Conservation (phyloP, 2,113 vertebrate genomes). For the Oreotrochilus melanogaster region DNA sequence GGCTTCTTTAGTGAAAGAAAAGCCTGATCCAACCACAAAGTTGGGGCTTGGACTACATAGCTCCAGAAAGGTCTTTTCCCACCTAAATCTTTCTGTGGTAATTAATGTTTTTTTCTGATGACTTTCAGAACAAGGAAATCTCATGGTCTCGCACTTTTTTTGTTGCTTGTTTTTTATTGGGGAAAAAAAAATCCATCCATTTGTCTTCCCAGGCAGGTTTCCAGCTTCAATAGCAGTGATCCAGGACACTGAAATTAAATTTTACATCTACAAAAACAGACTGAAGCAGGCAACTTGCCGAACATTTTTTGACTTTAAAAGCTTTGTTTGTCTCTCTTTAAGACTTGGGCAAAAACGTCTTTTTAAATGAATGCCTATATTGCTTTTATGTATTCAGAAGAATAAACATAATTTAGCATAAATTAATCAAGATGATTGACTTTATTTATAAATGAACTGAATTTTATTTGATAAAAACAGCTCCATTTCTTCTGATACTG, state of each 20-base stretch:
- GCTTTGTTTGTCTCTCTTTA: background rate
- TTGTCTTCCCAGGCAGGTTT: background rate
- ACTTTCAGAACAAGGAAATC: fast-evolving
- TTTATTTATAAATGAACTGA: conserved; percentile 28
- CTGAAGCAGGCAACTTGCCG: background rate
- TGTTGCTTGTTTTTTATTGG: background rate
- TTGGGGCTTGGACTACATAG: background rate
- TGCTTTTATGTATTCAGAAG: conserved; percentile 7
- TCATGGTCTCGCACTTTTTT: background rate
- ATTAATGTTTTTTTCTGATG: background rate
- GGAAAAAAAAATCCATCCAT: background rate
- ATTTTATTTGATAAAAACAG: conserved; percentile 11
- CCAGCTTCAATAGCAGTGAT: background rate
- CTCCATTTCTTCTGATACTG: background rate
- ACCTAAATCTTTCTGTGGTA: background rate
- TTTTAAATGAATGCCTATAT: background rate
- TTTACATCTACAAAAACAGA: background rate
- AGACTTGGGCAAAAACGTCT: background rate
- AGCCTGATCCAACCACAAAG: background rate
- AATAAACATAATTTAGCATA: conserved; percentile 53
- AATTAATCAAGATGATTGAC: conserved; percentile 41
- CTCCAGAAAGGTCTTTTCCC: background rate
- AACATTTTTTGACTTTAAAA: background rate
- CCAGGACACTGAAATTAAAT: background rate
- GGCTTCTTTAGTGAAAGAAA: background rate